Conservation (phyloP, 2,888 invertebrate genomes). For the Hedychridium roseum region DNA sequence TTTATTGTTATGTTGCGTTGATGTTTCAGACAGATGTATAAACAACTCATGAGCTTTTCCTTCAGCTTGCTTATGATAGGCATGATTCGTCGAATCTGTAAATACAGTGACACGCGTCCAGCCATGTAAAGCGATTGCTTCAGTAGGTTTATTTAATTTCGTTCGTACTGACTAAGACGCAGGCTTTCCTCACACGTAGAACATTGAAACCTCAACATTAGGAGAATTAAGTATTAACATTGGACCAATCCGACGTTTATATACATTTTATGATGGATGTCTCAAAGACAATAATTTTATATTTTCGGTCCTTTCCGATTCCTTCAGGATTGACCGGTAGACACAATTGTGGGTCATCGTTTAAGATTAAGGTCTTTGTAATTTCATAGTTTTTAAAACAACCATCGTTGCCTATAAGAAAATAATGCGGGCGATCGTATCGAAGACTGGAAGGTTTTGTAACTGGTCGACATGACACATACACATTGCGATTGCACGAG, state of each 20-base stretch:
- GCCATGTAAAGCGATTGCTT: no score
- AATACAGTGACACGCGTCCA: no score
- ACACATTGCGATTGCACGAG: constrained; percentile 6
- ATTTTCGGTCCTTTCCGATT: constrained; percentile 22
- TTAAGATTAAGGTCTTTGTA: constrained; percentile 8
- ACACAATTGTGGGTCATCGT: constrained; percentile 10
- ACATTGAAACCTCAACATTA: no score
- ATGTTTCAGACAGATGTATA: no score
- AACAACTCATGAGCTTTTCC: no score
- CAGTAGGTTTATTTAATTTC: no score
- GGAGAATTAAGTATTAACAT: constrained; percentile 29
- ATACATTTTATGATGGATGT: constrained; percentile 27
- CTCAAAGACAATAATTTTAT: constrained; percentile 46
- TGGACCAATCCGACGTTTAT: constrained; percentile 40
- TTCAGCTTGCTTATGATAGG: no score
- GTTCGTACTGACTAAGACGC: no score
- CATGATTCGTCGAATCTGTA: no score
- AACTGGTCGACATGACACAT: neutral
- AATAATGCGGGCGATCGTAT: neutral
- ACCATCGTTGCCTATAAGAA: constrained; percentile 7
- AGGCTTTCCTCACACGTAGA: no score
- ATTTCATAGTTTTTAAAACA: constrained; percentile 4
- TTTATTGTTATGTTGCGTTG: no score
- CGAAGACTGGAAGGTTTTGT: constrained; percentile 7
- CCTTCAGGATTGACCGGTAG: constrained; percentile 17